These are phyloP conservation scores for Polyploca ridens DNA, from an alignment of 2,888 invertebrate genomes.

Conservation along the genomic window DNA sequence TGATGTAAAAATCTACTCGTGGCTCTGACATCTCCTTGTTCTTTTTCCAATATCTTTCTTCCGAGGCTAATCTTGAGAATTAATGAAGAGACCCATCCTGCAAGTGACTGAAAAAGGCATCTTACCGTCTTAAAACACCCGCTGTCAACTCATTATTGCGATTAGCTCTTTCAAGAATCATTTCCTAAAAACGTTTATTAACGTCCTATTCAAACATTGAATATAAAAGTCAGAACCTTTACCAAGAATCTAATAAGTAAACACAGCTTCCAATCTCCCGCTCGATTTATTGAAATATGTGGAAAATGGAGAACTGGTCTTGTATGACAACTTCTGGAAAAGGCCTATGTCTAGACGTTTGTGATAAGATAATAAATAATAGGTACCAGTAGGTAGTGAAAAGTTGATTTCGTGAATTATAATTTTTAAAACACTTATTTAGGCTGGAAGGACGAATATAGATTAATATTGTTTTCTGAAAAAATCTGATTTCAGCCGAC, in stretches of 20 bases:
- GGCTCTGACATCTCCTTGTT: conserved; percentile 3
- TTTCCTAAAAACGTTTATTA: not conserved
- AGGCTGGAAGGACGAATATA: no score
- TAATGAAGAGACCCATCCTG: conserved; percentile 3
- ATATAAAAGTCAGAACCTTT: no score
- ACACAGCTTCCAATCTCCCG: not conserved
- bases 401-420: no score
- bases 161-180: not conserved
- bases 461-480: no score
- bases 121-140: conserved; percentile 4
- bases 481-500: conserved; percentile 36
- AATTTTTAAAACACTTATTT: no score
- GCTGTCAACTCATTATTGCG: conserved; percentile 1
- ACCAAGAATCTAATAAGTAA: not conserved
- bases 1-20: not conserved
- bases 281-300: not conserved
- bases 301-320: no score
- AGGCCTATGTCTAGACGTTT: no score
- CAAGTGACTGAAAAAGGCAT: not conserved
- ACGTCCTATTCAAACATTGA: not conserved
- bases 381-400: no score
- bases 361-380: no score
- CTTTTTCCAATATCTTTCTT: conserved; percentile 7
- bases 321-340: no score
- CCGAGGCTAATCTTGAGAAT: not conserved